A percentile compares a stretch with the other conserved stretches of the same genome.
Conservation (phyloP, 2,888 invertebrate species). For the Sarcophaga carnaria region DNA sequence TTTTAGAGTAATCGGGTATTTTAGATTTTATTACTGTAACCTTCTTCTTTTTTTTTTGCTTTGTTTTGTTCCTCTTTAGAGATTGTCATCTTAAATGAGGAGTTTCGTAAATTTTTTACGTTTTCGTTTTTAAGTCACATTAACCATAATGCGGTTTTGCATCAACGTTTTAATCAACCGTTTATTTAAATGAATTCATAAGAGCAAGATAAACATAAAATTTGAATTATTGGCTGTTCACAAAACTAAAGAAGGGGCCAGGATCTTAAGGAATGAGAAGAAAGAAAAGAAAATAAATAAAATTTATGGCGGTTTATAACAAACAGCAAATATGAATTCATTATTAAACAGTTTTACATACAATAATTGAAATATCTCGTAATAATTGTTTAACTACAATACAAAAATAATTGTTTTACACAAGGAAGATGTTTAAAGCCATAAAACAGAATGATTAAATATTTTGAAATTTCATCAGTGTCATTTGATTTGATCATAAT, state of each 20-base stretch:
- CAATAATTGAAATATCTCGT: not conserved
- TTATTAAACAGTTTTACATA: not conserved
- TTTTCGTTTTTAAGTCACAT: constrained; percentile 58
- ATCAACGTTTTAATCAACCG: constrained; percentile 60
- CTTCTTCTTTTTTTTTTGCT: constrained; percentile 1
- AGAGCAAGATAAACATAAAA: constrained; percentile 47
- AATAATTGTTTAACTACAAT: not conserved
- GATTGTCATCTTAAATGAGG: constrained; percentile 65
- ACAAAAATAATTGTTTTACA: not conserved
- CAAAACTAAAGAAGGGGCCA: not conserved
- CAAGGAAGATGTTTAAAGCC: not conserved
- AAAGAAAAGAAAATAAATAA: not conserved
- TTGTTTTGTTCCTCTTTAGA: constrained; percentile 38
- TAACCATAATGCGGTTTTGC: constrained; percentile 50
- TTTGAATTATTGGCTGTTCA: not conserved
- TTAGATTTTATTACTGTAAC: constrained; percentile 39
- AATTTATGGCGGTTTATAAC: not conserved
- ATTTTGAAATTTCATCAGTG: no score
- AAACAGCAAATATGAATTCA: not conserved
- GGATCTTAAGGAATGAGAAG: not conserved
- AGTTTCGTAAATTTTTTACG: constrained; percentile 59
- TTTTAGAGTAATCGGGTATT: constrained; percentile 63
- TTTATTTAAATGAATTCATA: constrained; percentile 65
- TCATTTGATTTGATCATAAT: no score
- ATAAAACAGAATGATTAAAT: no score